Evolutionary conservation across 2,113 vertebrate genomes (phyloP), one percentile per base, ranked within the genome.

Genomic region (Cervus canadensis): DNA sequence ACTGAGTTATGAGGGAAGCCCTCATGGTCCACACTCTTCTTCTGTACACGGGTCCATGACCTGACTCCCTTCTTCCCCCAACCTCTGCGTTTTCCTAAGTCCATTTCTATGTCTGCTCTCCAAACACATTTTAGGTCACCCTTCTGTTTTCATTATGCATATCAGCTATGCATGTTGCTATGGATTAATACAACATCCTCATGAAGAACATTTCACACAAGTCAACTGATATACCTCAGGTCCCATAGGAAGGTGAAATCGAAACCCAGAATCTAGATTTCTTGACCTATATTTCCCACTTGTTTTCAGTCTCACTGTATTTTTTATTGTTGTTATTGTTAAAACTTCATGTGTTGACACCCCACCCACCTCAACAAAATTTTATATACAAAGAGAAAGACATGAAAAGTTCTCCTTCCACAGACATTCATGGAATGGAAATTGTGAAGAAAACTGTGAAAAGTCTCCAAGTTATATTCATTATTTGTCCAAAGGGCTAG

Each of bases 361-460:
- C 19, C 6, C 33, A 52, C 26, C 5, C 8, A 6, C 0, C 1
- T 26, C 54, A 40, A 48, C 52, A 48, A 33, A n/a, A 33, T 87
- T 95, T 82, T 71, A 30, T 19, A 50, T 19, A 56, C 14, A 2
- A 26, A 71, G 4, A 83, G 33, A 91, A n/a, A 97, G 89, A 74
- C 43, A 57, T 14, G 36, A 91, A 95, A 93, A 89, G 74, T 79
- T 79, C 23, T 95, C 23, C 94, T 92, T 91, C 67, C 60, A 52
- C 14, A 87, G 45, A 54, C 28, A 45, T 11, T 40, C 83, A 54
- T 11, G 89, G 67, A 52, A 91, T 97, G 95, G 97, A 97, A 97
- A 97, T 33, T 85, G 17, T 97, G 89, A 95, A 56, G 71, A 92
- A 52, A 91, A 17, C 79, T 81, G 36, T 85, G 92, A 94, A 84